Conservation (phyloP, 2,113 vertebrate species). For the Gallinago media region DNA sequence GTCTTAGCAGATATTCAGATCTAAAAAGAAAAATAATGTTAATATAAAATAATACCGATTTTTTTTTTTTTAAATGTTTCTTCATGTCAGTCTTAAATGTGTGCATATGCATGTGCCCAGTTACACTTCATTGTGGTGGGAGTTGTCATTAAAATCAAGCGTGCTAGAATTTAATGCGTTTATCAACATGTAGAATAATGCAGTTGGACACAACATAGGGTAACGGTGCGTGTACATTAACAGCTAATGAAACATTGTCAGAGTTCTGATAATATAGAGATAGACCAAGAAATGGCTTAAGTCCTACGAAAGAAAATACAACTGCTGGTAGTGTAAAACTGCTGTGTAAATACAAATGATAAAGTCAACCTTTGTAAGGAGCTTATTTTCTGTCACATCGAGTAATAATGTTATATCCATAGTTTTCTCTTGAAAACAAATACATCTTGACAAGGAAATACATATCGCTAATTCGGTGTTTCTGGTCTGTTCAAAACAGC, state of each 20-base stretch:
- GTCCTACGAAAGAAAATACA: neutral
- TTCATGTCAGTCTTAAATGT: neutral
- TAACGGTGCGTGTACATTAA: neutral
- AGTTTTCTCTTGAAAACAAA: neutral
- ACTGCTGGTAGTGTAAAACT: neutral
- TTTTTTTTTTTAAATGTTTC: neutral
- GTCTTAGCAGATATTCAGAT: neutral
- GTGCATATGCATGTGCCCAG: accelerated
- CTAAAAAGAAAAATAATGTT: neutral
- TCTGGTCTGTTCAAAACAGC: neutral
- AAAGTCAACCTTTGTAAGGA: neutral
- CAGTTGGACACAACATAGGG: neutral
- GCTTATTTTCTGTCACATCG: neutral
- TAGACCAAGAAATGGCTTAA: neutral
- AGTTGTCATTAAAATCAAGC: neutral
- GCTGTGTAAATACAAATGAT: neutral
- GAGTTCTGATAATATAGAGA: neutral
- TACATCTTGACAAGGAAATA: neutral
- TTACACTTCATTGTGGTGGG: neutral
- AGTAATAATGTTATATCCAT: neutral
- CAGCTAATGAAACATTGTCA: neutral
- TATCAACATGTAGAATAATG: neutral
- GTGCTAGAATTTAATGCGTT: neutral
- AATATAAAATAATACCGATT: neutral
- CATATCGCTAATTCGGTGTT: neutral